These are phyloP conservation scores for Acleris sparsana DNA, from an alignment of 2,888 invertebrate genomes.

Conservation along the genomic window DNA sequence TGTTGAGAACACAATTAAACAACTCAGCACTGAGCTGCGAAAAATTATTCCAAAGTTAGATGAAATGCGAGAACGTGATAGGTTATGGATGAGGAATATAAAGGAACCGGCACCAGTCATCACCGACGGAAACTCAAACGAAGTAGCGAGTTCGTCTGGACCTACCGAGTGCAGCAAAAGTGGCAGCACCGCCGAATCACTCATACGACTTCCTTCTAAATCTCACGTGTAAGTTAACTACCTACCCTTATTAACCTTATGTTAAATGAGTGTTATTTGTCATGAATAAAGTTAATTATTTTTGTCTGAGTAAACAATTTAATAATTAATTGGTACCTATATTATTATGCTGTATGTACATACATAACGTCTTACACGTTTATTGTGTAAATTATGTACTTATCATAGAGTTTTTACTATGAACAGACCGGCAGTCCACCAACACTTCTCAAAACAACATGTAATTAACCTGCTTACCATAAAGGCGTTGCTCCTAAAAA, in stretches of 20 bases:
- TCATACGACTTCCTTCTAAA: constrained; percentile 45
- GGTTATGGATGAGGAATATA: constrained; percentile 64
- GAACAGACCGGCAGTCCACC: neutral
- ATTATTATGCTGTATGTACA: no score
- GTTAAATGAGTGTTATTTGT: no score
- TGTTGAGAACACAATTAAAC: constrained; percentile 77
- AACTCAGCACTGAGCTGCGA: constrained; percentile 73
- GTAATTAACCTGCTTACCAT: constrained; percentile 14
- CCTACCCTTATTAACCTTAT: neutral
- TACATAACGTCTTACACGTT: no score
- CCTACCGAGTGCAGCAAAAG: constrained; percentile 35
- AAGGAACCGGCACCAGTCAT: constrained; percentile 48
- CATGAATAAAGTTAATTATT: no score
- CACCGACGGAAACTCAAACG: constrained; percentile 73
- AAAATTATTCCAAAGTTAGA: constrained; percentile 79
- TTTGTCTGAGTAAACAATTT: no score
- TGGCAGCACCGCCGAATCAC: constrained; percentile 25
- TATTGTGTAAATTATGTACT: neutral
- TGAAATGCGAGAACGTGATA: constrained; percentile 75
- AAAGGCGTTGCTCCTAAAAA: constrained; percentile 48
- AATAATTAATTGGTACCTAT: no score
- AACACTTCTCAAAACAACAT: constrained; percentile 10
- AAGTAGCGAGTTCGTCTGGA: constrained; percentile 53
- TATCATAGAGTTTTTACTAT: neutral
- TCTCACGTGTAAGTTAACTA: constrained; percentile 51